Conservation (phyloP, 1,140 invertebrate species). For the Sitophilus oryzae region DNA sequence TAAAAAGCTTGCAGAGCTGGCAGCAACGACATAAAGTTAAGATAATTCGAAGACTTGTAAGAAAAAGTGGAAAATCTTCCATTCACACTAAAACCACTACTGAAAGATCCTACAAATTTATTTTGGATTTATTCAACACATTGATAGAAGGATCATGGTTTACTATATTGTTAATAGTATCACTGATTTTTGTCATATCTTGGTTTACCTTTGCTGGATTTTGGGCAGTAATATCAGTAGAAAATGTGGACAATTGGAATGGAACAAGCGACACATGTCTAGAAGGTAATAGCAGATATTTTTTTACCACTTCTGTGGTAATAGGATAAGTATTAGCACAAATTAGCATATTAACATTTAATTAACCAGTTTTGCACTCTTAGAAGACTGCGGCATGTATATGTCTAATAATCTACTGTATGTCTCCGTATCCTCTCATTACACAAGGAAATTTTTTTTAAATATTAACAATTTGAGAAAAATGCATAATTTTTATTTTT, state of each 20-base stretch:
- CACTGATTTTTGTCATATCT: conserved; percentile 30
- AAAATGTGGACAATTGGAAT: conserved; percentile 30
- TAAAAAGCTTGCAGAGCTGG: conserved; percentile 23
- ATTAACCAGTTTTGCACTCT: no score
- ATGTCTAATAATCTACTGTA: no score
- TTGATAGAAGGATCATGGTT: conserved; percentile 57
- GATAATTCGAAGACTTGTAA: conserved; percentile 19
- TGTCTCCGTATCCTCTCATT: no score
- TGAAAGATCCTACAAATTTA: conserved; percentile 12
- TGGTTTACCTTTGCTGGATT: conserved; percentile 36
- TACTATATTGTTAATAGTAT: conserved; percentile 51
- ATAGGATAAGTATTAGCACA: neutral
- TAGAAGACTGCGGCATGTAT: no score
- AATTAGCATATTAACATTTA: neutral
- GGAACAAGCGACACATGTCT: conserved; percentile 27
- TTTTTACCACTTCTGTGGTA: neutral
- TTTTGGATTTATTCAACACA: conserved; percentile 53
- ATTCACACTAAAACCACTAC: conserved; percentile 18
- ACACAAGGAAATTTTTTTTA: no score
- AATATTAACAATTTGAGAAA: no score
- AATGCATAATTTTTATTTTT: no score
- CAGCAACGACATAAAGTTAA: conserved; percentile 8
- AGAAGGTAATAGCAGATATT: no score
- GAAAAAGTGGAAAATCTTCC: conserved; percentile 27
- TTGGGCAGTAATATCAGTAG: conserved; percentile 35